Conservation (phyloP, 2,797 vertebrate species). For the Masticophis lateralis region DNA sequence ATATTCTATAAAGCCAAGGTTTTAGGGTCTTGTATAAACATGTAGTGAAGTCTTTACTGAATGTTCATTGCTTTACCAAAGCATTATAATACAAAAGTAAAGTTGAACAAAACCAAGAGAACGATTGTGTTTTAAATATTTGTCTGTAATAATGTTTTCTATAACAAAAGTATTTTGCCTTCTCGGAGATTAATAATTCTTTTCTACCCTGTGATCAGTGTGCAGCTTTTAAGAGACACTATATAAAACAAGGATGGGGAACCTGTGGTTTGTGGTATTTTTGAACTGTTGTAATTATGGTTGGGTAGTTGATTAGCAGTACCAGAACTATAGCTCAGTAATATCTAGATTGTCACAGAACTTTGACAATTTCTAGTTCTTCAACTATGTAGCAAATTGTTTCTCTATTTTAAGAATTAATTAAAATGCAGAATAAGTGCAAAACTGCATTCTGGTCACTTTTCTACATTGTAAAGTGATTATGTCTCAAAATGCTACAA, state of each 20-base stretch:
- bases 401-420: background rate
- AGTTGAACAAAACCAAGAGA: background rate
- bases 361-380: background rate
- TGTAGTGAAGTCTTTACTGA: slow-evolving; percentile 6
- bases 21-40: slow-evolving; percentile 29
- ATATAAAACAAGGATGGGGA: background rate
- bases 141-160: background rate
- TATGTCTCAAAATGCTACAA: background rate
- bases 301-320: background rate
- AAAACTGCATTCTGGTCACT: background rate
- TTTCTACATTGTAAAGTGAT: background rate
- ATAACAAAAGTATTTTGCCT: background rate
- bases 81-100: background rate
- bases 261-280: background rate
- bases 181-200: background rate
- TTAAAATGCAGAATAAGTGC: background rate
- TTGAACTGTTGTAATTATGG: background rate
- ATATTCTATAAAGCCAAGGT: background rate
- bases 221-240: background rate
- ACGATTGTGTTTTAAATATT: background rate
- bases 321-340: background rate
- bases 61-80: slow-evolving; percentile 2
- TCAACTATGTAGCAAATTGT: background rate
- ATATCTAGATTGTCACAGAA: background rate
- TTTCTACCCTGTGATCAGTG: background rate